Percentiles rank a stretch among this genome's conserved stretches.
Conservation (phyloP, 2,797 vertebrate species). For the Oophaga sylvatica region DNA sequence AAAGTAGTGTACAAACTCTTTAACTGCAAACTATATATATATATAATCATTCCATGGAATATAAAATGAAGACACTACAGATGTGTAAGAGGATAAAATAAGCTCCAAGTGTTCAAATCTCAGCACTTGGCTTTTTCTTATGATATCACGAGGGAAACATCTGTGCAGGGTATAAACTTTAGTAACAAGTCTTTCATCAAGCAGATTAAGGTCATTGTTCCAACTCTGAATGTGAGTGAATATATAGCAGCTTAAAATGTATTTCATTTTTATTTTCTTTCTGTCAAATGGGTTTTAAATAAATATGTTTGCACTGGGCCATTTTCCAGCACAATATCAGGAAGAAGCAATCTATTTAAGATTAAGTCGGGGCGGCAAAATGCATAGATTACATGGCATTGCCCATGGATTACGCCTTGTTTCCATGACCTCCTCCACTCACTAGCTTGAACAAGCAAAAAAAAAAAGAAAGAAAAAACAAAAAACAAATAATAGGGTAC, state of each 20-base stretch:
- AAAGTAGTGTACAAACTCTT: no score
- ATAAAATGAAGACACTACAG: neutral
- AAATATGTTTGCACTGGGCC: slow-evolving; percentile 64
- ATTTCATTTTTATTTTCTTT: slow-evolving; percentile 57
- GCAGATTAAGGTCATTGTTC: slow-evolving; percentile 69
- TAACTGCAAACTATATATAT: neutral
- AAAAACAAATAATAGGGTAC: slow-evolving; percentile 69
- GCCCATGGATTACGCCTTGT: slow-evolving; percentile 61
- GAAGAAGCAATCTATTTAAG: slow-evolving; percentile 61
- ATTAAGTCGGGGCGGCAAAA: slow-evolving; percentile 61
- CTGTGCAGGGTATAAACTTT: slow-evolving; percentile 64
- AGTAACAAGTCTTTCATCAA: slow-evolving; percentile 65
- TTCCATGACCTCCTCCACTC: slow-evolving; percentile 62
- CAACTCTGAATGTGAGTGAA: slow-evolving; percentile 61
- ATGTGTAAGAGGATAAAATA: slow-evolving; percentile 1
- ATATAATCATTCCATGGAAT: neutral
- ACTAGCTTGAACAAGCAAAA: slow-evolving; percentile 57
- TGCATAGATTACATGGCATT: slow-evolving; percentile 67
- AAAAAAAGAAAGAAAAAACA: slow-evolving; percentile 46
- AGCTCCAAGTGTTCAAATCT: slow-evolving; percentile 22
- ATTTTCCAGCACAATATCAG: slow-evolving; percentile 63
- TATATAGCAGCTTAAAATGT: slow-evolving; percentile 54
- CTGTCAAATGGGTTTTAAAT: slow-evolving; percentile 64
- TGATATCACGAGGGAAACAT: slow-evolving; percentile 71
- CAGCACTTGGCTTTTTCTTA: slow-evolving; percentile 58